Conservation (phyloP, 2,888 invertebrate genomes). For the Drosophila atripex region DNA sequence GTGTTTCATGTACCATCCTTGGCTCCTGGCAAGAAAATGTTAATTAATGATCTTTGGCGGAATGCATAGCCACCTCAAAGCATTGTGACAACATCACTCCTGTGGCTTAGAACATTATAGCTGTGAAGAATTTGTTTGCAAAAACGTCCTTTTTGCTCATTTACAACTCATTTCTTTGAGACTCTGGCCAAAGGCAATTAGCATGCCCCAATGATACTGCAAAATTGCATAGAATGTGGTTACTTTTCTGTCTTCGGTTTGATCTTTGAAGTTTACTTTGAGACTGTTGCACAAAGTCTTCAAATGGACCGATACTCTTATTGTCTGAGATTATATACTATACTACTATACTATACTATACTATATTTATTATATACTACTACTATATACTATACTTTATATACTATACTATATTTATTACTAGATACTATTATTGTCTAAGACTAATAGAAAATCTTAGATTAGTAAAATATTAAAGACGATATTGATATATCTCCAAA, state of each 20-base stretch:
- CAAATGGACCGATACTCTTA: slow-evolving; percentile 41
- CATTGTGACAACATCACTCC: slow-evolving; percentile 45
- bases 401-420: too few species aligned
- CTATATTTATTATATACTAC: too few species aligned
- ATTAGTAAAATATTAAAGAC: not conserved
- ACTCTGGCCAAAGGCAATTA: slow-evolving; percentile 68
- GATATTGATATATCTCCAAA: slow-evolving; percentile 47
- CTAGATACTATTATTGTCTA: slow-evolving; percentile 14
- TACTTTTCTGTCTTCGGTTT: slow-evolving; percentile 9
- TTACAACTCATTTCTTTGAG: slow-evolving; percentile 76
- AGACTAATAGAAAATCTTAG: slow-evolving; percentile 4
- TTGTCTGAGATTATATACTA: slow-evolving; percentile 10
- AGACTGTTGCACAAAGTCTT: slow-evolving; percentile 26
- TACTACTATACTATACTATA: too few species aligned
- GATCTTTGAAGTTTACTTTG: slow-evolving; percentile 60
- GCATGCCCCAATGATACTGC: slow-evolving; percentile 65
- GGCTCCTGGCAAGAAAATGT: slow-evolving; percentile 39
- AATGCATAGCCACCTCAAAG: slow-evolving; percentile 39
- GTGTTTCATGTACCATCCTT: slow-evolving; percentile 49
- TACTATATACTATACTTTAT: not conserved
- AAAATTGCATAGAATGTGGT: slow-evolving; percentile 24
- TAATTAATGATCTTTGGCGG: slow-evolving; percentile 63
- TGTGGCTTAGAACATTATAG: slow-evolving; percentile 26
- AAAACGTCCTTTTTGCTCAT: slow-evolving; percentile 59
- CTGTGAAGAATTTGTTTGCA: slow-evolving; percentile 42